A percentile compares a stretch with the other conserved stretches of the same genome.
Evolutionary conservation across 2,888 invertebrate genomes (phyloP).

Genomic region (Argynnis bischoffii): DNA sequence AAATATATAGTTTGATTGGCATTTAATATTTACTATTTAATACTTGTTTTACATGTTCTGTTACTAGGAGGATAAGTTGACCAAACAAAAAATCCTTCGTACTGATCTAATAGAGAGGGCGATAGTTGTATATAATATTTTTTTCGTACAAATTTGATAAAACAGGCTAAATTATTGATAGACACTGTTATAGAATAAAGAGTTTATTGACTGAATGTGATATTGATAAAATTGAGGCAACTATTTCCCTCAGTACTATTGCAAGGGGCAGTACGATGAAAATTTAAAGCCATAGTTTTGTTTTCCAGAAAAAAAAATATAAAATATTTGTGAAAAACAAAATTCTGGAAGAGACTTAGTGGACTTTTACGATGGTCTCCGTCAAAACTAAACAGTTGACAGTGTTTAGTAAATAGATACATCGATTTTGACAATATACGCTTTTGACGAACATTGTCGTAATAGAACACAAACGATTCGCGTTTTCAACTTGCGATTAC

Average conservation of each 20-base stretch:
- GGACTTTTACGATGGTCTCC: conserved; percentile 17
- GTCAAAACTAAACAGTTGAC: conserved; percentile 11
- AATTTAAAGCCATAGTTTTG: conserved; percentile 18
- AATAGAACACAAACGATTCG: conserved; percentile 24
- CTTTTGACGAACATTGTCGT: conserved; percentile 17
- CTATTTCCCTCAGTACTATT: conserved; percentile 19
- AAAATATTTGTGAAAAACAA: conserved; percentile 21
- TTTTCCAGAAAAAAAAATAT: conserved; percentile 8
- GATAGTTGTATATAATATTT: conserved; percentile 5
- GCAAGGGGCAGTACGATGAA: conserved; percentile 16
- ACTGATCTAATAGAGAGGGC: conserved; percentile 21
- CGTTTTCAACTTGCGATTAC: conserved; percentile 65
- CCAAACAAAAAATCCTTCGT: conserved; percentile 14
- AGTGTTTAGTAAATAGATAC: conserved; percentile 1
- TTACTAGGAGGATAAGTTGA: conserved; percentile 65
- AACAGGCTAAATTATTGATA: conserved; percentile 19
- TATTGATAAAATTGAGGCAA: conserved; percentile 29
- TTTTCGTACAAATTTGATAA: conserved; percentile 22
- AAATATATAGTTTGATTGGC: conserved; percentile 67
- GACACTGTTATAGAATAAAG: conserved; percentile 41
- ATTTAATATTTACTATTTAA: conserved; percentile 56
- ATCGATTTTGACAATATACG: conserved; percentile 29
- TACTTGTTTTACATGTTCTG: conserved; percentile 63
- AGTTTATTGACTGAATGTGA: conserved; percentile 38
- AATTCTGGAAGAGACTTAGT: conserved; percentile 1